Percentiles rank a stretch among this genome's conserved stretches.
Conservation (phyloP, 2,888 invertebrate species). For the Orchestes rusci region DNA sequence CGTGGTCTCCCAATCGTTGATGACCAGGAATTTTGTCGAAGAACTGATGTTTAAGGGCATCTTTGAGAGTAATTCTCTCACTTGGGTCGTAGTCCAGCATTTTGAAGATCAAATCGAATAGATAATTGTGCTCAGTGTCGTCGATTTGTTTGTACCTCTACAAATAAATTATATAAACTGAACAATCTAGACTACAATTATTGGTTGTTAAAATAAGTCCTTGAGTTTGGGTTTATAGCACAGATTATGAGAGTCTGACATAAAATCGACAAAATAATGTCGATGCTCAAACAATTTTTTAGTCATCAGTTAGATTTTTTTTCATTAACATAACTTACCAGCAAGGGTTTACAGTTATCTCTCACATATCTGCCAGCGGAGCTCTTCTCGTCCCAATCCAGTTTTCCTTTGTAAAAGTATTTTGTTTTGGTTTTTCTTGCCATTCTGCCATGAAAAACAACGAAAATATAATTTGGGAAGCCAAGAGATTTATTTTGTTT, state of each 20-base stretch:
- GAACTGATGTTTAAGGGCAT: constrained; percentile 88
- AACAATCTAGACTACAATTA: no score
- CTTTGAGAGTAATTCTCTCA: constrained; percentile 78
- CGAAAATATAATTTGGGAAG: background rate
- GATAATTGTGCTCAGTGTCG: constrained; percentile 82
- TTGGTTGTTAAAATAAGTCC: no score
- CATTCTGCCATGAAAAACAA: constrained; percentile 56
- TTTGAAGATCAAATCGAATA: constrained; percentile 90
- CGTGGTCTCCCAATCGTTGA: constrained; percentile 60
- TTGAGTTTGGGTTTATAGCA: no score
- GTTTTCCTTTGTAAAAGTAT: constrained; percentile 95
- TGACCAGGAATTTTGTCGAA: constrained; percentile 79
- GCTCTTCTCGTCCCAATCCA: constrained; percentile 97
- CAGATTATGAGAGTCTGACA: no score
- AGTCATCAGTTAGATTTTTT: no score
- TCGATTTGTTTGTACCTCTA: constrained; percentile 86
- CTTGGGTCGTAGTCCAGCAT: constrained; percentile 98
- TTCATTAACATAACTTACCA: constrained; percentile 57
- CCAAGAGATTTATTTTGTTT: no score
- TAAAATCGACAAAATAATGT: no score
- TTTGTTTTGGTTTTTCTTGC: constrained; percentile 89
- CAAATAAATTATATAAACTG: constrained; percentile 35
- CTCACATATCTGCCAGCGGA: constrained; percentile 95
- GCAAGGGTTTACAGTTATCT: constrained; percentile 94
- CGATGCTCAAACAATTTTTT: no score